Percentiles rank a stretch among this genome's conserved stretches.
These are phyloP conservation scores for Listrodromus nycthemerus DNA, from an alignment of 2,888 invertebrate genomes.

Conservation along the genomic window DNA sequence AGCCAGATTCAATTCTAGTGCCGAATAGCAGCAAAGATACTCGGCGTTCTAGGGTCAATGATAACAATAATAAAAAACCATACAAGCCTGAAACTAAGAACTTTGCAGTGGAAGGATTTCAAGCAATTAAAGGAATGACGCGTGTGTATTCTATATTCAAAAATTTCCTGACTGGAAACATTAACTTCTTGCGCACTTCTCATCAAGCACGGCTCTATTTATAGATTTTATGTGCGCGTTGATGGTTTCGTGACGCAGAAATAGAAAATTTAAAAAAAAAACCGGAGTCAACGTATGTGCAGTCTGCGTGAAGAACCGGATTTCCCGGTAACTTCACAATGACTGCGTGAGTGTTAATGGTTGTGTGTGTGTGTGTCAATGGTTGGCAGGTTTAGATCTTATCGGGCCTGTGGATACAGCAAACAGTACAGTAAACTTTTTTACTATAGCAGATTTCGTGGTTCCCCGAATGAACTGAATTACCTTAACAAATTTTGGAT, in stretches of 20 bases:
- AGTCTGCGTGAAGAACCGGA: slow-evolving; percentile 40
- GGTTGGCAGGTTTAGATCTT: background rate
- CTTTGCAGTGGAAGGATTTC: background rate
- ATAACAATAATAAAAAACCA: background rate
- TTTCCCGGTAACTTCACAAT: slow-evolving; percentile 51
- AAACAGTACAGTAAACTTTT: background rate
- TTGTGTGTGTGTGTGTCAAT: slow-evolving; percentile 11
- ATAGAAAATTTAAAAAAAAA: slow-evolving; percentile 24
- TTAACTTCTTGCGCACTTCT: slow-evolving; percentile 5
- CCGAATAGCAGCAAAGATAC: background rate
- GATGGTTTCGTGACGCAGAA: slow-evolving; percentile 23
- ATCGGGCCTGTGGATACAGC: background rate
- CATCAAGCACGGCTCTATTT: slow-evolving; percentile 23
- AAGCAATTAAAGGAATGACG: background rate
- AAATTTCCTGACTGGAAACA: background rate
- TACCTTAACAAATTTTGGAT: background rate
- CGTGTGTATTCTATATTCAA: background rate
- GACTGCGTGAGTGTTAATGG: slow-evolving; percentile 11
- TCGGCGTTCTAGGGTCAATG: background rate
- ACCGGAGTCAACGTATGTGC: slow-evolving; percentile 9
- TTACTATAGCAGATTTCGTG: slow-evolving; percentile 3
- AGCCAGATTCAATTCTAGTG: too few species aligned
- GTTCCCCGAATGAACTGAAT: background rate
- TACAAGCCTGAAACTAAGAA: background rate
- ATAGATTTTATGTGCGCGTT: slow-evolving; percentile 19